Evolutionary conservation across 2,113 vertebrate species (phyloP).

Genomic region (Mesoclemmys tuberculata): DNA sequence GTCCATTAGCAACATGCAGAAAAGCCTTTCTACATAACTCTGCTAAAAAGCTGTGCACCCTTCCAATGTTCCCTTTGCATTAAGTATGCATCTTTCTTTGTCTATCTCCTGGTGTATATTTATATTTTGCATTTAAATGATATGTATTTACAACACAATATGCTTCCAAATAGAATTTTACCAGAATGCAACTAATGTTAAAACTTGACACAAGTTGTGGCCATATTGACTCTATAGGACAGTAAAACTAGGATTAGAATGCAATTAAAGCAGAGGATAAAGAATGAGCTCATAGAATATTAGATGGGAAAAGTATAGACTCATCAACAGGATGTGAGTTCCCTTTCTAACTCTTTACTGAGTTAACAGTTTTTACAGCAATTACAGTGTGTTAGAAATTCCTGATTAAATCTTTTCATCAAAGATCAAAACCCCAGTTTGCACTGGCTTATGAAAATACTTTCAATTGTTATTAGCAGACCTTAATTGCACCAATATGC

Average conservation of each 20-base stretch:
- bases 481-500: slow-evolving; percentile 67
- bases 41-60: accelerated
- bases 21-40: background rate
- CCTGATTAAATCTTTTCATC: slow-evolving; percentile 58
- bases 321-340: slow-evolving; percentile 50
- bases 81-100: background rate
- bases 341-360: slow-evolving; percentile 17
- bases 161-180: background rate
- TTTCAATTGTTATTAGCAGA: slow-evolving; percentile 55
- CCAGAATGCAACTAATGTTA: background rate
- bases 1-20: background rate
- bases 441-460: slow-evolving; percentile 65
- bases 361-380: slow-evolving; percentile 33
- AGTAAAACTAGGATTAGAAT: slow-evolving; percentile 32
- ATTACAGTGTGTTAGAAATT: slow-evolving; percentile 48
- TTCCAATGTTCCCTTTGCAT: accelerated
- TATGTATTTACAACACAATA: background rate
- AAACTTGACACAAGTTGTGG: slow-evolving; percentile 15
- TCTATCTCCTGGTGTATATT: background rate
- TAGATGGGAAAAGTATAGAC: slow-evolving; percentile 5
- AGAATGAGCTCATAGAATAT: slow-evolving; percentile 21
- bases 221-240: background rate
- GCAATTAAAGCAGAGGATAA: slow-evolving; percentile 21
- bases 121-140: background rate
- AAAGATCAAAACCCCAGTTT: slow-evolving; percentile 63